These are phyloP conservation scores for Montipora efflorescens DNA, from an alignment of 64 coral and sea anemone species.

Conservation along the genomic window DNA sequence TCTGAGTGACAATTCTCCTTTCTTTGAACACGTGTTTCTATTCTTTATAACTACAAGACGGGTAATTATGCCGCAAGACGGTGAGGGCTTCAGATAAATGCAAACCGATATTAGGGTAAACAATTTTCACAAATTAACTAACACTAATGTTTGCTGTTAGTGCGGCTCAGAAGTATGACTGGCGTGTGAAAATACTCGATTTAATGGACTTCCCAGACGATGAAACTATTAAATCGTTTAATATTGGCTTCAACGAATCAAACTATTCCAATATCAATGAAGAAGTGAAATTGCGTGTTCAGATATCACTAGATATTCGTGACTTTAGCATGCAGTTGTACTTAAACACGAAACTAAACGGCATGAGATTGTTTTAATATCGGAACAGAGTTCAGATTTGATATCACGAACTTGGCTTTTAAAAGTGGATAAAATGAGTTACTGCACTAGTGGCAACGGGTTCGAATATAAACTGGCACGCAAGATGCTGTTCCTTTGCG, in stretches of 20 bases:
- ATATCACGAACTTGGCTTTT: neutral
- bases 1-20: constrained; percentile 28
- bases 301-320: neutral
- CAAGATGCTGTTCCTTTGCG: constrained; percentile 36
- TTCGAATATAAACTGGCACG: constrained; percentile 4
- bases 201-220: constrained; percentile 5
- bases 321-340: neutral
- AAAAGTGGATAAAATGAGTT: constrained; percentile 10
- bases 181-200: constrained; percentile 1
- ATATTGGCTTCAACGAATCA: neutral
- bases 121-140: constrained; percentile 12
- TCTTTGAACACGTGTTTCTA: constrained; percentile 41
- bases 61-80: constrained; percentile 13
- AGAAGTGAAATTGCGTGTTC: neutral
- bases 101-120: neutral
- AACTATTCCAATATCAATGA: constrained; percentile 19
- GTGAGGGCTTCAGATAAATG: constrained; percentile 9
- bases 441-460: neutral
- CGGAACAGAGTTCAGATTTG: neutral
- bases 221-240: neutral
- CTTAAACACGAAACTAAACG: neutral
- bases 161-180: neutral
- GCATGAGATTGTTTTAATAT: neutral
- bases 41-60: constrained; percentile 18
- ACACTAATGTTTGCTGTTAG: neutral